phyloP scores from a whole-genome alignment of 2,113 vertebrate genomes.

The Brachypteracias leptosomus region DNA sequence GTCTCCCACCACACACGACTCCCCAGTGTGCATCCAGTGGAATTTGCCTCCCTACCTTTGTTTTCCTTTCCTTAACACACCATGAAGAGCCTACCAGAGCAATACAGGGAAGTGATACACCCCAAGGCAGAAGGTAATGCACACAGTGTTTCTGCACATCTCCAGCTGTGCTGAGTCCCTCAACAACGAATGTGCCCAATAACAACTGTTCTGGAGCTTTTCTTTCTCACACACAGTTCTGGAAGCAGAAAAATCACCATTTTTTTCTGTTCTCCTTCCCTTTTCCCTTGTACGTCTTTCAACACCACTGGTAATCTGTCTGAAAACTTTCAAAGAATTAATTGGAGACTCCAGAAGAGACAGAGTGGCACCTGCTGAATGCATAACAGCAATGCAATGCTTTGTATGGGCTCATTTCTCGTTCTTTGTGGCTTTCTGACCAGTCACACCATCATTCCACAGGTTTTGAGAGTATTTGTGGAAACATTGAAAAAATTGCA shows the following conservation, averaged over 20 bases:
- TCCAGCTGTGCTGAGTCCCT: background rate
- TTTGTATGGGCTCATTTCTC: background rate
- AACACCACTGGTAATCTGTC: background rate
- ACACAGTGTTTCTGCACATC: accelerated
- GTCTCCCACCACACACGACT: accelerated
- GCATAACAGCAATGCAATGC: background rate
- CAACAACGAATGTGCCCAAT: accelerated
- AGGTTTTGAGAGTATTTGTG: background rate
- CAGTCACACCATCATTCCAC: background rate
- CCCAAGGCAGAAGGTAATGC: background rate
- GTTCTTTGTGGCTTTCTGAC: background rate
- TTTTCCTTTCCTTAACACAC: background rate
- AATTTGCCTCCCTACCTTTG: accelerated
- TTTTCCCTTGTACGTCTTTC: background rate
- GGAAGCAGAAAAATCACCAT: background rate
- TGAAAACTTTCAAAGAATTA: conserved; percentile 26
- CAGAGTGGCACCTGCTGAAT: background rate
- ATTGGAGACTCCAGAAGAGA: background rate
- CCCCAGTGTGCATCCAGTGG: accelerated
- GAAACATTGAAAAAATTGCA: background rate
- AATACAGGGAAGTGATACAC: accelerated
- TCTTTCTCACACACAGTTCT: background rate
- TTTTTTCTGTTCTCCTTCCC: background rate
- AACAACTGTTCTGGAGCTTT: too few relatives aligned
- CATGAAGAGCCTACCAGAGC: accelerated